These are phyloP conservation scores for Gracilinanus agilis DNA, from an alignment of 2,113 vertebrate species.

Conservation along the genomic window DNA sequence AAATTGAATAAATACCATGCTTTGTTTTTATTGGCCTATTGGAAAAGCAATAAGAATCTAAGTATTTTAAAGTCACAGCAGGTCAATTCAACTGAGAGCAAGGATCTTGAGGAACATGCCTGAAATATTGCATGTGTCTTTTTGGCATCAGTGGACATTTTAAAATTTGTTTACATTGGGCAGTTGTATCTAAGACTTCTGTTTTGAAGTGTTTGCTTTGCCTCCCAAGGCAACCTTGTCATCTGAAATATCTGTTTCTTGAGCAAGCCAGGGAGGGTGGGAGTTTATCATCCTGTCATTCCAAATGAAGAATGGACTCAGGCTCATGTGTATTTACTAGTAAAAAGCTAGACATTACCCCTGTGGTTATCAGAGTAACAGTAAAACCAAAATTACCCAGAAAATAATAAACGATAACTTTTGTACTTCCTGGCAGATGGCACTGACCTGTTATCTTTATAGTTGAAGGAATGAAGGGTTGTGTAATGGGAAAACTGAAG, in stretches of 20 bases:
- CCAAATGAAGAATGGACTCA: background rate
- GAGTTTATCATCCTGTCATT: background rate
- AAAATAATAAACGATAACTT: background rate
- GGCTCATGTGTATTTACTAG: background rate
- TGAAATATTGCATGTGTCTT: conserved; percentile 20
- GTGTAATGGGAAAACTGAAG: background rate
- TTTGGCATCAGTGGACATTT: background rate
- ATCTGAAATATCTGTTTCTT: background rate
- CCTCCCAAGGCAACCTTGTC: conserved; percentile 17
- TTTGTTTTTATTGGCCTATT: conserved; percentile 68
- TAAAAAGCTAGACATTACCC: background rate
- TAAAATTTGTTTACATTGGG: background rate
- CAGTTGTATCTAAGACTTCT: background rate
- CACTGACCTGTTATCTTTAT: background rate
- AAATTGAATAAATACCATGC: conserved; percentile 63
- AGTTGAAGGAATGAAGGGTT: too few relatives aligned
- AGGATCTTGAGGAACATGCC: conserved; percentile 29
- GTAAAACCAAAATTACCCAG: background rate
- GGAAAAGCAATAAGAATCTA: conserved; percentile 43
- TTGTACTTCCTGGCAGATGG: background rate
- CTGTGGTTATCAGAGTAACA: background rate
- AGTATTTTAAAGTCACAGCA: conserved; percentile 36
- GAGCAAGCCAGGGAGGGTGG: background rate
- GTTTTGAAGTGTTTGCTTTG: conserved; percentile 25
- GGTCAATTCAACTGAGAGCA: conserved; percentile 24